phyloP scores from a whole-genome alignment of 2,113 vertebrate genomes.

The Phalacrocorax pelagicus region DNA sequence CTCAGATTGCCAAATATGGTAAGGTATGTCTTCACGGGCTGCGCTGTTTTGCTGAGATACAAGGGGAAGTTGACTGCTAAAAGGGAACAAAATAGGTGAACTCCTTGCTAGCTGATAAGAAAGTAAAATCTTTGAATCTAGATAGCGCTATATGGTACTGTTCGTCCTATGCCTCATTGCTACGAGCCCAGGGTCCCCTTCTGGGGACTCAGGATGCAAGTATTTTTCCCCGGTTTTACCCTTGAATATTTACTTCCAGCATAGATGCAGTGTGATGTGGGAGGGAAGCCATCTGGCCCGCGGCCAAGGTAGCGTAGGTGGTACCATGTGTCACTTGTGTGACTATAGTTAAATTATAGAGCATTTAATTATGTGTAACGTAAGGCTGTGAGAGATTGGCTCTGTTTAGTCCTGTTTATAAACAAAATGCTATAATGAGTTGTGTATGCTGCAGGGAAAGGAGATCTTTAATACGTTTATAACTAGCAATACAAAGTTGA shows the following conservation, averaged over 20 bases:
- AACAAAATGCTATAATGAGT: background rate
- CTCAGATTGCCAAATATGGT: constrained; percentile 79
- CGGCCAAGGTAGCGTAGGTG: background rate
- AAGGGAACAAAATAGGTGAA: constrained; percentile 25
- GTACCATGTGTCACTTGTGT: background rate
- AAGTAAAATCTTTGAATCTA: background rate
- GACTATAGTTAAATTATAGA: background rate
- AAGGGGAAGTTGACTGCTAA: background rate
- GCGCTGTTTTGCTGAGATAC: background rate
- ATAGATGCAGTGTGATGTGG: background rate
- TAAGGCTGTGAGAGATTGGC: background rate
- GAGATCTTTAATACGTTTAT: background rate
- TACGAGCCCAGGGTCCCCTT: background rate
- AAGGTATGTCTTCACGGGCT: constrained; percentile 73
- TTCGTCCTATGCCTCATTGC: background rate
- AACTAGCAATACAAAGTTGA: background rate
- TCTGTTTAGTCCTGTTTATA: background rate
- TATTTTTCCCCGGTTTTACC: background rate
- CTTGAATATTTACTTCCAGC: constrained; percentile 10
- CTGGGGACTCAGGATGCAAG: background rate
- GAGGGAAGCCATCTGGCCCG: background rate
- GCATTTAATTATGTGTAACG: background rate
- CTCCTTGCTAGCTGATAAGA: background rate
- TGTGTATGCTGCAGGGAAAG: background rate
- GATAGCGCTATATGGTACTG: accelerated